Base-by-base conservation (phyloP, 2,113 vertebrate species). In the Xiphorhynchus elegans region DNA sequence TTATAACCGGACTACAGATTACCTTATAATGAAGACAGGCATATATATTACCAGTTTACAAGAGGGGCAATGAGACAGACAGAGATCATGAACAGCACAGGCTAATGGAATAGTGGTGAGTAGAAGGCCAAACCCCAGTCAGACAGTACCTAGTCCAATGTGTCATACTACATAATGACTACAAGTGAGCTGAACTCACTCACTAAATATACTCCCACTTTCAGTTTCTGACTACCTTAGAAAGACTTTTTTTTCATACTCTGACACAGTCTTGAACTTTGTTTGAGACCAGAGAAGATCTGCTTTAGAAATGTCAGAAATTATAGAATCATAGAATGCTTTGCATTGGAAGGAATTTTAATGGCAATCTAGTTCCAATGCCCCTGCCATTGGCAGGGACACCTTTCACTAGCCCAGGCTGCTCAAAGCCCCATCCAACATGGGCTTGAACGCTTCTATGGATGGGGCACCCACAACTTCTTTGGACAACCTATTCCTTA, bases 21-120 rank as follows among this genome's bases (percentile, higher is more conserved):
- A 53, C 39, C 10, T 18, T 50, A 10, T 50, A 78, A 84, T 24
- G 40, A 86, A 92, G 68, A 58, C 33, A 79, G 31, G 13, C 6
- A 5, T 28, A 55, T 0, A 42, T 44, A 70, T 35, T 52, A 47
- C 20, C 47, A 67, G 24, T 14, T 53, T 42, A 56, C 66, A 26
- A 0, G 18, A 89, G 35, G 24, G 29, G 29, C 33, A 67, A 3
- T 26, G 77, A 70, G 39, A 44, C 37, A 59, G 63, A 44, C 31
- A 44, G 60, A 50, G 42, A 33, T 59, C 35, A 26, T 13, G n/a
- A 72, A 29, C 4, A 35, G 25, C 23, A 59, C 0, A 0, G 35
- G 29, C 17, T 78, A 39, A 56, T 5, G 56, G 17, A 42, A 47
- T 1, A 72, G 31, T 3, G 6, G 40, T 37, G 52, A 84, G 44